Conservation (phyloP, 2,113 vertebrate genomes). For the Hystrix cristata region DNA sequence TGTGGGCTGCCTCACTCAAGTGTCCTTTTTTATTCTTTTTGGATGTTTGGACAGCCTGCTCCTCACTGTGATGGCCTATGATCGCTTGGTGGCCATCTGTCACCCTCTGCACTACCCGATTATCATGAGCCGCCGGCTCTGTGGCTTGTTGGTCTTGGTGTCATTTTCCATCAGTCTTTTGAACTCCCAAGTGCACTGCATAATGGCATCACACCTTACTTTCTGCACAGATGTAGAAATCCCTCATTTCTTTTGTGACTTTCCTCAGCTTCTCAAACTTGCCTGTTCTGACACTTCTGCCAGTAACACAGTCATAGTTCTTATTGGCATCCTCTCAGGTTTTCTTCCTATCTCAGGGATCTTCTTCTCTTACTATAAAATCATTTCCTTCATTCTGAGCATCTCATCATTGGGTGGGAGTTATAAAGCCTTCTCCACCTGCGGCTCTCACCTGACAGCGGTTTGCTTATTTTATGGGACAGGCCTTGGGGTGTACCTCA, state of each 20-base stretch:
- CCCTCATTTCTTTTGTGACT: constrained; percentile 70
- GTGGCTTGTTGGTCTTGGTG: neutral
- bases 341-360: neutral
- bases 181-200: neutral
- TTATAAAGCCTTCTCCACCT: constrained; percentile 51
- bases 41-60: constrained; percentile 53
- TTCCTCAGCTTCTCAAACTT: constrained; percentile 53
- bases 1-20: constrained; percentile 44
- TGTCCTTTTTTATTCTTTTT: constrained; percentile 62
- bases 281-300: constrained; percentile 53
- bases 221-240: constrained; percentile 62
- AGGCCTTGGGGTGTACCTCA: neutral
- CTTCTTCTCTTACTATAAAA: constrained; percentile 34
- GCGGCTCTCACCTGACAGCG: constrained; percentile 22
- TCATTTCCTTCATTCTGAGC: constrained; percentile 1
- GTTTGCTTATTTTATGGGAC: neutral
- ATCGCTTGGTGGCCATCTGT: constrained; percentile 52
- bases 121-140: neutral
- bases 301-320: neutral
- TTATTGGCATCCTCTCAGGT: neutral
- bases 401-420: neutral
- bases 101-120: neutral
- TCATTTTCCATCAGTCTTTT: neutral
- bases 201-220: constrained; percentile 10
- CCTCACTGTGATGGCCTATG: constrained; percentile 51